Evolutionary conservation across 2,113 vertebrate genomes (phyloP).

Genomic region (Passer domesticus): DNA sequence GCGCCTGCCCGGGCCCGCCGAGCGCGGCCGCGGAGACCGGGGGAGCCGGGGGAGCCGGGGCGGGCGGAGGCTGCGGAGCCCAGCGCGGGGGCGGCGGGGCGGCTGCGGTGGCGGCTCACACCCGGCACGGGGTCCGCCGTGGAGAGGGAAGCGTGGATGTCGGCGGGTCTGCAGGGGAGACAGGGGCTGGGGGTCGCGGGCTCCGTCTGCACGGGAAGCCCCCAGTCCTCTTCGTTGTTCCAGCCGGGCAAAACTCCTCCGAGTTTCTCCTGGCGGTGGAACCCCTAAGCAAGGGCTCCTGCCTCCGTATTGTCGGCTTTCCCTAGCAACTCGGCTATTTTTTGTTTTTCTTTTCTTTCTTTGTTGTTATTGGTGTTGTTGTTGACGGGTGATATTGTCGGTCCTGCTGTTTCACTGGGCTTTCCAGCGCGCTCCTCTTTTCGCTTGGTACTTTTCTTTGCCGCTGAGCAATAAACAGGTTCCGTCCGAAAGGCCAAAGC

Average conservation of each 20-base stretch:
- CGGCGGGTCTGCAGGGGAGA: not conserved
- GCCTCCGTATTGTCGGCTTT: not conserved
- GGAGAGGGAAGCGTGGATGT: not conserved
- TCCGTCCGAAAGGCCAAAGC: not conserved
- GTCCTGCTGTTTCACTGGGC: not conserved
- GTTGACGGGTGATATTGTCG: not conserved
- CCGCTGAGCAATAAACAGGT: not conserved
- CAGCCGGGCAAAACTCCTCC: slow-evolving; percentile 3
- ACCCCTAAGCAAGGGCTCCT: not conserved
- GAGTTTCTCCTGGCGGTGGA: not conserved
- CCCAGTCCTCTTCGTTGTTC: not conserved
- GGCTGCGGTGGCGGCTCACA: not conserved
- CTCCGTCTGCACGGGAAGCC: not conserved
- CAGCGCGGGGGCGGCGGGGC: not conserved
- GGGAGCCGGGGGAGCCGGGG: not conserved
- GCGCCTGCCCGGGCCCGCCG: not conserved
- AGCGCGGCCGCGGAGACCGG: not conserved
- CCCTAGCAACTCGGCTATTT: not conserved
- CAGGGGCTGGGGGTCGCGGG: not conserved
- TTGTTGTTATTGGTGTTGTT: not conserved
- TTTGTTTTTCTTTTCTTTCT: not conserved
- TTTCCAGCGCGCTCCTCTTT: not conserved
- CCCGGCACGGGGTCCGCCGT: not conserved
- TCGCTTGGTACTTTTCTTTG: not conserved
- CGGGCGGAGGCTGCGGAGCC: not conserved